These are phyloP conservation scores for Trachelus troglodyta DNA, from an alignment of 2,888 invertebrate species.

Conservation along the genomic window DNA sequence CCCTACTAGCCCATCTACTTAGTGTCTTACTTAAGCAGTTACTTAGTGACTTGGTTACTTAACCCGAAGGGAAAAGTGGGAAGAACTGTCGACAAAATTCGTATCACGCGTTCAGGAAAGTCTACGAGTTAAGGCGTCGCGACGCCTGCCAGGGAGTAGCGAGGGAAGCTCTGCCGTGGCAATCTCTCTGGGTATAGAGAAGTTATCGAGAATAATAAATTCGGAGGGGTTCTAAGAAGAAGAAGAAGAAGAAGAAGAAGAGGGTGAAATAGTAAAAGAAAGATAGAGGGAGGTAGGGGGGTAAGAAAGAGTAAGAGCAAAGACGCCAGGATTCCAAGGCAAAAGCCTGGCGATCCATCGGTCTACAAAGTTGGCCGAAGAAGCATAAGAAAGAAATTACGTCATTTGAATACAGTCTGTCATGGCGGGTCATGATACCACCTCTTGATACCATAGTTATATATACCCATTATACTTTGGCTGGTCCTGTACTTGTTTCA, in stretches of 20 bases:
- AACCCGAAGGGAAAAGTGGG: not conserved
- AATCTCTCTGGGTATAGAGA: slow-evolving; percentile 23
- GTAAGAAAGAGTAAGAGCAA: slow-evolving; percentile 33
- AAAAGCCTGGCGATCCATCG: slow-evolving; percentile 40
- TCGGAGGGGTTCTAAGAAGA: slow-evolving; percentile 23
- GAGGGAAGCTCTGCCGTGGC: not conserved
- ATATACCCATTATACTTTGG: slow-evolving; percentile 17
- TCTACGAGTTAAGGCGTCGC: not conserved
- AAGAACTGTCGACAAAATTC: not conserved
- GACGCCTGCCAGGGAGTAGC: slow-evolving; percentile 5
- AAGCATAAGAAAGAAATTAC: slow-evolving; percentile 44
- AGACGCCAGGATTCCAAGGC: slow-evolving; percentile 8
- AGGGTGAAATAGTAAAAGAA: not conserved
- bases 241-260: slow-evolving; percentile 5
- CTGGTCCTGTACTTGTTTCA: not conserved
- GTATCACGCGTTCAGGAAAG: not conserved
- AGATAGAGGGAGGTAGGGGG: slow-evolving; percentile 20
- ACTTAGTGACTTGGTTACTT: not conserved
- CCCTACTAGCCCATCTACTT: not conserved
- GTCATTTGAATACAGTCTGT: slow-evolving; percentile 48
- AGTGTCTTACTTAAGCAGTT: not conserved
- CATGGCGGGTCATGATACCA: slow-evolving; percentile 26
- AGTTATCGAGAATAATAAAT: slow-evolving; percentile 56
- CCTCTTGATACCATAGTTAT: slow-evolving; percentile 12
- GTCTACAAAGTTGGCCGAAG: slow-evolving; percentile 36